These are phyloP conservation scores for Notechis scutatus DNA, from an alignment of 2,113 vertebrate species.

Conservation along the genomic window DNA sequence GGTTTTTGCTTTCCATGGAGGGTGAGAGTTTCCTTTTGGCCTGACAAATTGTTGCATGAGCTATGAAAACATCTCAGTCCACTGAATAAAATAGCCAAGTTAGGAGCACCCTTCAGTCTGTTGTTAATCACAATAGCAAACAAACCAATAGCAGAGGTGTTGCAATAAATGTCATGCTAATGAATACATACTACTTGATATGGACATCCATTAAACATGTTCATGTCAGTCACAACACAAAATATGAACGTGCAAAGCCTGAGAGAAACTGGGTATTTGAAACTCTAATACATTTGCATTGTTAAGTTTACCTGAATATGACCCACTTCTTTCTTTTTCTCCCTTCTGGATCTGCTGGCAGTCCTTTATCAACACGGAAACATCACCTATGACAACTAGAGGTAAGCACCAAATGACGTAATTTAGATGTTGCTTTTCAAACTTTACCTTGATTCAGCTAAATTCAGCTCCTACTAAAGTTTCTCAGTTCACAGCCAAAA, in stretches of 20 bases:
- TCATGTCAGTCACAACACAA: background rate
- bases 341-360: background rate
- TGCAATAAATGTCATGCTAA: constrained; percentile 5
- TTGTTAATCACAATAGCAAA: constrained; percentile 19
- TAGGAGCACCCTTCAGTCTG: background rate
- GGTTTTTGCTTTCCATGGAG: background rate
- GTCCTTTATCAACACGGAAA: constrained; percentile 21
- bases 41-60: background rate
- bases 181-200: background rate
- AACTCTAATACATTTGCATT: background rate
- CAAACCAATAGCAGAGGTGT: background rate
- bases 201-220: background rate
- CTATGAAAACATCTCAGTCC: background rate
- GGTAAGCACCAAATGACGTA: constrained; percentile 24
- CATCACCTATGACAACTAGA: constrained; percentile 21
- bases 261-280: background rate
- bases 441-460: background rate
- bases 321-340: background rate
- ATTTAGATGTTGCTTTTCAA: constrained; percentile 32
- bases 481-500: background rate
- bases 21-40: background rate
- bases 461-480: background rate
- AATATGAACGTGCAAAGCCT: constrained; percentile 4
- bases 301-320: background rate
- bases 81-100: background rate